These are phyloP conservation scores for Oreortyx pictus DNA, from an alignment of 2,797 vertebrate species.

Conservation along the genomic window DNA sequence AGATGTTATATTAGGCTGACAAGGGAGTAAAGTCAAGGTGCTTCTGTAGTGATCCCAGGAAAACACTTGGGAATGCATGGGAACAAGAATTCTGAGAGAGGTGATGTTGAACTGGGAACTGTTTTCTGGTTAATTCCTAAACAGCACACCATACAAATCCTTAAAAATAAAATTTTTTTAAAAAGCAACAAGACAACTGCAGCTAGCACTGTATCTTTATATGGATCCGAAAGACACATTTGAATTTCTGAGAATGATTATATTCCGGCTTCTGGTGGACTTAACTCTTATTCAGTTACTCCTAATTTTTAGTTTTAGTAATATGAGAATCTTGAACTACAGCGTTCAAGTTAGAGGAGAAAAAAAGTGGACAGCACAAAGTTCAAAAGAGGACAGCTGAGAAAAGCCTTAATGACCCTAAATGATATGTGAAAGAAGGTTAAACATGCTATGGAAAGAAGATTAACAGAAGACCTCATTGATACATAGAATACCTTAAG, in stretches of 20 bases:
- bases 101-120: not conserved
- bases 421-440: constrained; percentile 29
- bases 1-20: not conserved
- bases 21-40: not conserved
- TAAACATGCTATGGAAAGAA: not conserved
- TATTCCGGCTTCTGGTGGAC: not conserved
- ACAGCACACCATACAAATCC: not conserved
- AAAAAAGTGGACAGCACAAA: not conserved
- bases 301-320: not conserved
- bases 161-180: not conserved
- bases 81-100: not conserved
- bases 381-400: constrained; percentile 38
- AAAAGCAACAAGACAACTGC: not conserved
- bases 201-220: not conserved
- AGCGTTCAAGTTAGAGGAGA: not conserved
- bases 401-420: not conserved
- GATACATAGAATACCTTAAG: constrained; percentile 25
- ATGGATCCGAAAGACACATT: not conserved
- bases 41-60: not conserved
- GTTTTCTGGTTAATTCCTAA: not conserved
- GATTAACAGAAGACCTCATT: not conserved
- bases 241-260: not conserved
- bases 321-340: not conserved
- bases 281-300: not conserved
- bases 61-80: not conserved